Evolutionary conservation across 2,888 invertebrate species (phyloP), one percentile per base, ranked within the genome.

Genomic region (Penaeus monodon): DNA sequence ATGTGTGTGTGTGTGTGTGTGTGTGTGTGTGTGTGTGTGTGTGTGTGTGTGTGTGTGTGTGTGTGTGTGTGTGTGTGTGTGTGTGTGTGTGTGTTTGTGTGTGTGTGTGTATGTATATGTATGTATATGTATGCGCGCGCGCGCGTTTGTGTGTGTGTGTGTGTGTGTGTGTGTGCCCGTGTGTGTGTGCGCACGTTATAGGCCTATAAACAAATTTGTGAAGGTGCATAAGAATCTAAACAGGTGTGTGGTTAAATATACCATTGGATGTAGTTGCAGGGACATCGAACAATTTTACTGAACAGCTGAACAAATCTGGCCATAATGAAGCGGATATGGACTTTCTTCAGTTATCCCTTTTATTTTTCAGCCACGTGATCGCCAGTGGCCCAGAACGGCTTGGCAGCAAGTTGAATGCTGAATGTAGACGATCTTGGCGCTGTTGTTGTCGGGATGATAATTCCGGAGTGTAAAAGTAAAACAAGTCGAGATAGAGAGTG

Each of bases 41-140:
- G 10, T 24, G n/a, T 44, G 7, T 10, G 44, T 10, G 44, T 44
- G 44, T 44, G 44, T 44, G 44, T 44, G 10, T 44, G 44, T 10
- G 44, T 44, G 44, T 38, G 81, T 81, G 81, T 44, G 81, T 33
- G 65, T 65, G 38, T 65, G 65, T 65, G 44, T 65, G 84, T 24
- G 66, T 44, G 7, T 10, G 44, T 10, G 44, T 44, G 44, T 44
- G 44, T 44, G 44, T 44, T 1, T 44, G 44, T 10, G 44, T 44
- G 44, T 38, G 81, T 81, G 81, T 44, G 81, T 33, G 65, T 65
- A 24, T 65, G 65, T 65, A 29, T 65, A 77, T 24, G 66, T 44
- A 17, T 8, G 77, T 76, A 29, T 77, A 27, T 77, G 76, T 38
- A 10, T 29, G 44, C 44, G 2, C 22, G 10, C 24, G n/a, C 2